Evolutionary conservation across 2,113 vertebrate species (phyloP), one percentile per base, ranked within the genome.

Genomic region (Cheilinus undulatus): DNA sequence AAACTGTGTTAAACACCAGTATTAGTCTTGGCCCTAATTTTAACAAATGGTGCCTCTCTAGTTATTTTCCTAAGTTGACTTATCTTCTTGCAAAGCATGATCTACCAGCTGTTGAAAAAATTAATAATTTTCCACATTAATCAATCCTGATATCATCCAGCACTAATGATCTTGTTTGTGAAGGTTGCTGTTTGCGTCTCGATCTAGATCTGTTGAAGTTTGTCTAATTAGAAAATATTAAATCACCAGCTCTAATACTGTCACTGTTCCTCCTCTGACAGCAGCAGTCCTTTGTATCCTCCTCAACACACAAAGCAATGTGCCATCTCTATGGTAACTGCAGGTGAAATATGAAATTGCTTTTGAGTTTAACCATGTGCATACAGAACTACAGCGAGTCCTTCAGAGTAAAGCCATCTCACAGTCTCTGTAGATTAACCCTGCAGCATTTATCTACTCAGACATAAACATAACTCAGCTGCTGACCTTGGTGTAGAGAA

Each of bases 311-410:
- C 50, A 64, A 26, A 66, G 62, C 23, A 20, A 50, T 52, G 20
- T 23, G 34, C 62, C 78, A 86, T 91, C 79, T 77, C 89, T 85
- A 86, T 91, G 83, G 88, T 80, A 89, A 90, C 90, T 14, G 72
- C 49, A 57, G 59, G 19, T 60, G 59, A 73, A 54, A 78, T 64
- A 65, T 84, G 69, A 76, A 73, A 75, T 20, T 53, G 43, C 52
- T 19, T 76, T 80, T 69, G 52, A 38, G 76, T 78, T 62, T 19
- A 49, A 32, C 54, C 19, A 14, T 34, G 43, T 54, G 23, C 26
- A 11, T 53, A 17, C 50, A 15, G 4, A 14, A 17, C 17, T 42
- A 17, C 40, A 53, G 36, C 54, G 56, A 13, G 40, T 82, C 28
- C 40, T 60, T 60, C 52, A 19, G 38, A 22, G 26, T 49, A 53